phyloP scores from a whole-genome alignment of 2,797 vertebrate species.

The Artibeus jamaicensis region DNA sequence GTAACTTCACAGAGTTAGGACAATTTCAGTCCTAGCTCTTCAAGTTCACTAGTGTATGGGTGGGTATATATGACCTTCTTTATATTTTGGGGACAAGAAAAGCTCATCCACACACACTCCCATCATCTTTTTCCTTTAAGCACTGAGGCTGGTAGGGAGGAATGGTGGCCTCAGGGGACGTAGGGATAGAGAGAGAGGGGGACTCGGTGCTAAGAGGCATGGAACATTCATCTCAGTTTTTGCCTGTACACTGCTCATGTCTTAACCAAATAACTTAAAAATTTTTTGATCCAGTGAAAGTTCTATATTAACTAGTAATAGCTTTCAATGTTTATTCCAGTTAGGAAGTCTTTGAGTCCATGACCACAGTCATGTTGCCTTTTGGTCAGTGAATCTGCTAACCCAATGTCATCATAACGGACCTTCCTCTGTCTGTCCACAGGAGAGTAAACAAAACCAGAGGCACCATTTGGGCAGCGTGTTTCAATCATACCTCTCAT shows the following conservation, averaged over 20 bases:
- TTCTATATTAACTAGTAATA: not conserved
- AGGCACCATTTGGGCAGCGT: not conserved
- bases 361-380: not conserved
- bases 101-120: not conserved
- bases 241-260: not conserved
- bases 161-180: not conserved
- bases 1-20: not conserved
- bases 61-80: not conserved
- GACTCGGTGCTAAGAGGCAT: not conserved
- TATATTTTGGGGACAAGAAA: not conserved
- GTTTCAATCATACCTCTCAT: not conserved
- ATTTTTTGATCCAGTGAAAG: not conserved
- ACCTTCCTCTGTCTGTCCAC: not conserved
- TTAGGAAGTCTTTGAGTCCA: not conserved
- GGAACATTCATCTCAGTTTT: not conserved
- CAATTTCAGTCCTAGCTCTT: not conserved
- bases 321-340: not conserved
- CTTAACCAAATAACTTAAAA: not conserved
- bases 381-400: not conserved
- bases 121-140: not conserved
- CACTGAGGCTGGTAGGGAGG: not conserved
- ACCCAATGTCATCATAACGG: fast-evolving
- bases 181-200: not conserved
- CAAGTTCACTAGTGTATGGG: not conserved
- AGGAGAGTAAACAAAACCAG: not conserved